Evolutionary conservation across 2,888 invertebrate genomes (phyloP).

Genomic region (Ophion slaviceki): DNA sequence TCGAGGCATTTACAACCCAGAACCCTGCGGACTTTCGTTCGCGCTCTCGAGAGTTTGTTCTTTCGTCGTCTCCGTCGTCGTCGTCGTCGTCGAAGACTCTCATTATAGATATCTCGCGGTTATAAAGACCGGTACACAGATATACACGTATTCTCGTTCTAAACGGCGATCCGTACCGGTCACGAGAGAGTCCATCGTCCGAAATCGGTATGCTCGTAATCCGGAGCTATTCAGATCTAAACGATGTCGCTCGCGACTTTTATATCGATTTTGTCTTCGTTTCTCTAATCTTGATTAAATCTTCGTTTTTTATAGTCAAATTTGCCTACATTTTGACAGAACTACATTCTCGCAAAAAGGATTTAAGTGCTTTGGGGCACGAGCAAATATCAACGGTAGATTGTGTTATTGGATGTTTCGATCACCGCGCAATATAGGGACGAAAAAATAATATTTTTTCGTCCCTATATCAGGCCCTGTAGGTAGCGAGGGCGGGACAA

Average conservation of each 20-base stretch:
- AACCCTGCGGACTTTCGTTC: slow-evolving; percentile 63
- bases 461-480: too few relatives aligned
- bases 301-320: neutral
- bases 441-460: too few relatives aligned
- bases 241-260: slow-evolving; percentile 1
- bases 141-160: slow-evolving; percentile 16
- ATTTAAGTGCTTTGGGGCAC: too few relatives aligned
- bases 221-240: slow-evolving; percentile 9
- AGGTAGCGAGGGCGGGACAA: neutral
- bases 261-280: neutral
- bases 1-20: slow-evolving; percentile 62
- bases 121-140: slow-evolving; percentile 6
- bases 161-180: slow-evolving; percentile 55
- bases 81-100: slow-evolving; percentile 43
- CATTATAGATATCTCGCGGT: slow-evolving; percentile 58
- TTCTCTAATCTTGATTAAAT: neutral
- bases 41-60: slow-evolving; percentile 58
- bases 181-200: slow-evolving; percentile 45
- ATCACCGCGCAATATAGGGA: too few relatives aligned
- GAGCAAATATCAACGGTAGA: too few relatives aligned
- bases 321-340: too few relatives aligned
- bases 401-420: too few relatives aligned
- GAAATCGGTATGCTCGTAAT: slow-evolving; percentile 49
- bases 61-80: slow-evolving; percentile 28
- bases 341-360: too few relatives aligned